Conservation (phyloP, 2,113 vertebrate genomes). For the Vulpes vulpes region DNA sequence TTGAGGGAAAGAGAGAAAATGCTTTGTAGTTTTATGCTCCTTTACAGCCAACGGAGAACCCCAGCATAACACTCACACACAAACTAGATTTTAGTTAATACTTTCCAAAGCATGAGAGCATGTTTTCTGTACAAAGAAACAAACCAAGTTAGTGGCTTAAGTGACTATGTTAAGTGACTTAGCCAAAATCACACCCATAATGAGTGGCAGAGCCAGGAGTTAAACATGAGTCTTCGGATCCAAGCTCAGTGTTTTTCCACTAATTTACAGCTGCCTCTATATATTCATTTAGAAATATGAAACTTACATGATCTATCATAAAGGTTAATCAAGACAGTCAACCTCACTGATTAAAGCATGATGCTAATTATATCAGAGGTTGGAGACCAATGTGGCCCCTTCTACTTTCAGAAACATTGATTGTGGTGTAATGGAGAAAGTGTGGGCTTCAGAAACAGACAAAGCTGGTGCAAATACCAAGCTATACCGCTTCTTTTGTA, state of each 20-base stretch:
- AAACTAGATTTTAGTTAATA: neutral
- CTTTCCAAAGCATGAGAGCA: neutral
- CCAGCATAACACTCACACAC: neutral
- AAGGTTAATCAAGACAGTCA: constrained; percentile 83
- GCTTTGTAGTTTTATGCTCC: neutral
- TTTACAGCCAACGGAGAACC: neutral
- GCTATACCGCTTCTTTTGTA: neutral
- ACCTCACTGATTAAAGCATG: constrained; percentile 81
- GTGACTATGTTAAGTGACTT: constrained; percentile 12
- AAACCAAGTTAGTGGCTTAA: constrained; percentile 39
- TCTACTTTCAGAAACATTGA: constrained; percentile 80
- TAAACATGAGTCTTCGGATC: constrained; percentile 27
- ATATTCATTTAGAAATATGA: constrained; percentile 80
- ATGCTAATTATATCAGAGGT: constrained; percentile 77
- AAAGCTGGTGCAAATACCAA: neutral
- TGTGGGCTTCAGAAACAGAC: constrained; percentile 69
- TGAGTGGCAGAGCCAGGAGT: neutral
- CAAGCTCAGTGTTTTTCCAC: constrained; percentile 71
- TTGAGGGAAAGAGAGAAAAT: neutral
- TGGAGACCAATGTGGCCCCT: constrained; percentile 71
- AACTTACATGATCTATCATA: constrained; percentile 82
- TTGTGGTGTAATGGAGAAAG: constrained; percentile 77
- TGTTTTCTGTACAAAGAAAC: constrained; percentile 28
- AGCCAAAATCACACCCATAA: constrained; percentile 28
- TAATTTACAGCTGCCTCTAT: constrained; percentile 68